phyloP scores from a whole-genome alignment of 2,113 vertebrate genomes.

The Chaetodon auriga region DNA sequence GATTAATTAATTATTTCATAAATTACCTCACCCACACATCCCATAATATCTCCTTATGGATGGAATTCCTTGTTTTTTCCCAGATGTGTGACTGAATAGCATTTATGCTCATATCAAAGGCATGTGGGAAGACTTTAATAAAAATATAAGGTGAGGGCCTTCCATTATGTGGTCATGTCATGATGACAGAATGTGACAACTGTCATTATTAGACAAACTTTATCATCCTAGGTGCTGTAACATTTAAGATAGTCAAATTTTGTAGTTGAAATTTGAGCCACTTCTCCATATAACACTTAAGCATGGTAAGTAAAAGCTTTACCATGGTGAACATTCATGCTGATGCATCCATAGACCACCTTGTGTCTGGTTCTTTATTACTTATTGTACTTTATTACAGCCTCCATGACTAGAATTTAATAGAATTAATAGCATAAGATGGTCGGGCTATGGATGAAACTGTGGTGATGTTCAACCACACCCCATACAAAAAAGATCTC shows the following conservation, averaged over 20 bases:
- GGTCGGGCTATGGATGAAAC: conserved; percentile 64
- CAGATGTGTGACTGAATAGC: background rate
- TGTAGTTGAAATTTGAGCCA: conserved; percentile 8
- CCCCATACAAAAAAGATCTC: background rate
- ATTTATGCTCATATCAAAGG: background rate
- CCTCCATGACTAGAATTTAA: background rate
- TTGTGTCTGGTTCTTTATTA: conserved; percentile 13
- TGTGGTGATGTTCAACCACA: conserved; percentile 25
- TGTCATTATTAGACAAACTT: background rate
- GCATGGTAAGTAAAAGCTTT: conserved; percentile 69
- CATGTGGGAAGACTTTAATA: background rate
- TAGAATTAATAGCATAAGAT: conserved; percentile 2
- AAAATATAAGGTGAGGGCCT: background rate
- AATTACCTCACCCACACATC: background rate
- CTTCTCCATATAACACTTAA: conserved; percentile 15
- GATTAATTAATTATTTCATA: background rate
- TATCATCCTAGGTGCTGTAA: background rate
- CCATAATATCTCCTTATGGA: background rate
- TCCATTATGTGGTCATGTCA: background rate
- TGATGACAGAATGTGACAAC: background rate
- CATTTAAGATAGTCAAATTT: background rate
- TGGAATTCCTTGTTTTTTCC: background rate
- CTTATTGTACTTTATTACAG: background rate
- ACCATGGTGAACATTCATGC: conserved; percentile 64
- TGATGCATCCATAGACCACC: conserved; percentile 69